Percentiles rank a stretch among this genome's conserved stretches.
Evolutionary conservation across 1,140 invertebrate genomes (phyloP).

Genomic region (Ceratoteleas bidentatus): DNA sequence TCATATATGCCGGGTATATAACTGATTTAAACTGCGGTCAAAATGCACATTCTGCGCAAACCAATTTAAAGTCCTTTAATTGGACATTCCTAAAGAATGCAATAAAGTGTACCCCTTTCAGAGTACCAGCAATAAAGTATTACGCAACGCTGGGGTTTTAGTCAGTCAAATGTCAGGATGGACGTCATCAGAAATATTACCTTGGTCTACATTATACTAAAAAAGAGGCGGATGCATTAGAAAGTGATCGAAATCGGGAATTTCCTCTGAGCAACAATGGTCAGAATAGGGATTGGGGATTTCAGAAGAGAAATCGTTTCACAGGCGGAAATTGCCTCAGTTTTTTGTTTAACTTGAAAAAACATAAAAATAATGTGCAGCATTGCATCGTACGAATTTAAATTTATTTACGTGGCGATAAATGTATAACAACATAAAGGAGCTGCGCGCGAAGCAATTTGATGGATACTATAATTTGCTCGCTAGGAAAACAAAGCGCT

Average conservation of each 20-base stretch:
- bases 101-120: too few relatives aligned
- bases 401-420: background rate
- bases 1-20: too few relatives aligned
- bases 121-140: too few relatives aligned
- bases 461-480: conserved; percentile 3
- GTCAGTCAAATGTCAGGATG: too few relatives aligned
- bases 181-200: too few relatives aligned
- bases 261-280: conserved; percentile 1
- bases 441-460: background rate
- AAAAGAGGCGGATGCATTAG: conserved; percentile 3
- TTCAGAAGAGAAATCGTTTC: conserved; percentile 3
- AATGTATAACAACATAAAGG: conserved; percentile 6
- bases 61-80: too few relatives aligned
- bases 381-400: background rate
- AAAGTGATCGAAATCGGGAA: conserved; percentile 25
- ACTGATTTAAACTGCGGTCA: too few relatives aligned
- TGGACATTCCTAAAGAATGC: too few relatives aligned
- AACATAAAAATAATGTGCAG: conserved; percentile 5
- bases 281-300: conserved; percentile 5
- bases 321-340: background rate
- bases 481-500: conserved; percentile 1
- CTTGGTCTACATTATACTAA: background rate
- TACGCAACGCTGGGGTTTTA: too few relatives aligned
- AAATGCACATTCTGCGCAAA: too few relatives aligned
- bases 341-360: too few relatives aligned